phyloP scores from a whole-genome alignment of 2,888 invertebrate species.

The Heterodera filipjevi region DNA sequence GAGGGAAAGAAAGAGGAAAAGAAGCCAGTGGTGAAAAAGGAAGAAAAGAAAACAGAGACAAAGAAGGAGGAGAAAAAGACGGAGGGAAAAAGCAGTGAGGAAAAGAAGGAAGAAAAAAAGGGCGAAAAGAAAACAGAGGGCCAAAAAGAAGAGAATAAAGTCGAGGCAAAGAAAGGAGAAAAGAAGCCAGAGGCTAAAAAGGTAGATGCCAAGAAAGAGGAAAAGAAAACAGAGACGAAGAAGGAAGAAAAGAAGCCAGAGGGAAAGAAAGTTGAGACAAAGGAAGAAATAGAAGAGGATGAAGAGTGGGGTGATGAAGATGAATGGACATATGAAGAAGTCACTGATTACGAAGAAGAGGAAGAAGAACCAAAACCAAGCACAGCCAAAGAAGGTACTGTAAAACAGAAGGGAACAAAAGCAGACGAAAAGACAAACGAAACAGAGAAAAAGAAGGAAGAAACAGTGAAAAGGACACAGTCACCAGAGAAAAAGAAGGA shows the following conservation, averaged over 20 bases:
- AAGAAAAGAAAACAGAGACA: background rate
- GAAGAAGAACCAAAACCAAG: conserved; percentile 26
- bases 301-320: conserved; percentile 17
- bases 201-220: background rate
- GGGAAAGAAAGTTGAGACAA: conserved; percentile 4
- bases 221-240: background rate
- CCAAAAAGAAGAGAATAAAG: background rate
- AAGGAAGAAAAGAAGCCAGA: background rate
- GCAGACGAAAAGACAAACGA: background rate
- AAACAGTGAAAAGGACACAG: background rate
- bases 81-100: background rate
- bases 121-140: background rate
- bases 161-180: background rate
- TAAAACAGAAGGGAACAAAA: background rate
- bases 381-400: conserved; percentile 10
- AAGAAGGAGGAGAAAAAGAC: background rate
- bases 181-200: conserved; percentile 8
- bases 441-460: background rate
- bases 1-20: conserved; percentile 11
- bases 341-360: conserved; percentile 30
- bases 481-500: conserved; percentile 11
- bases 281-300: conserved; percentile 1
- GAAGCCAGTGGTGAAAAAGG: background rate
- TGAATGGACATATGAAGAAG: conserved; percentile 30
- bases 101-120: conserved; percentile 17